A percentile compares a stretch with the other conserved stretches of the same genome.
These are phyloP conservation scores for Diplazon laetatorius DNA, from an alignment of 2,888 invertebrate species.

Conservation along the genomic window DNA sequence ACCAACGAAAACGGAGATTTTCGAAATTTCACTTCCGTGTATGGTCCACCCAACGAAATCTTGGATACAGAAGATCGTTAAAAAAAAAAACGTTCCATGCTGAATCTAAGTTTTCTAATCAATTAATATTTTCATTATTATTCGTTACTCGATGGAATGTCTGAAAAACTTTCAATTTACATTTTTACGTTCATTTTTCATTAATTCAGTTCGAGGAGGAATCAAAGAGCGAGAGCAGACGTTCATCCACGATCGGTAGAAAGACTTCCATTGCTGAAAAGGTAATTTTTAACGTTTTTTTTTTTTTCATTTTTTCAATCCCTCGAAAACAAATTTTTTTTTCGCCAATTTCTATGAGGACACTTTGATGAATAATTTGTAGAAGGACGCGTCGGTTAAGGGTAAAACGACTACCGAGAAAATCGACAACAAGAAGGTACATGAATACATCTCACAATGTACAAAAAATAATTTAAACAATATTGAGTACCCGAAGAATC, in stretches of 20 bases:
- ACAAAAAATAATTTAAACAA: constrained; percentile 7
- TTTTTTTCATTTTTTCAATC: not conserved
- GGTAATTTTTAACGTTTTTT: constrained; percentile 66
- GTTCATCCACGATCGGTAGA: constrained; percentile 82
- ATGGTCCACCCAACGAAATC: not conserved
- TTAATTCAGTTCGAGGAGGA: constrained; percentile 81
- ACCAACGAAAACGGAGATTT: constrained; percentile 25
- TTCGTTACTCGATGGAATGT: not conserved
- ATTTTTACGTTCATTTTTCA: constrained; percentile 18
- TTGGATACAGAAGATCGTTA: not conserved
- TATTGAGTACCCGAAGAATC: not conserved
- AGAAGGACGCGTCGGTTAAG: constrained; percentile 71
- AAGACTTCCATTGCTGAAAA: constrained; percentile 74
- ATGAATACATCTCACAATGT: not conserved
- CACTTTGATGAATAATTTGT: constrained; percentile 61
- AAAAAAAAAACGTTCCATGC: not conserved
- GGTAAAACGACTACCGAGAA: constrained; percentile 65
- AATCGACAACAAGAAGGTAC: constrained; percentile 70
- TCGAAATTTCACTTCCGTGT: constrained; percentile 14
- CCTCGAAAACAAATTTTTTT: too few species aligned
- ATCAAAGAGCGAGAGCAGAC: constrained; percentile 82
- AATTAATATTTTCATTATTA: constrained; percentile 34
- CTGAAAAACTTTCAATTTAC: not conserved
- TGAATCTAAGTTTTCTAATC: not conserved
- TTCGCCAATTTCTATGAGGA: too few species aligned